Evolutionary conservation across 2,797 vertebrate species (phyloP), one percentile per base, ranked within the genome.

Genomic region (Linurgus olivaceus): DNA sequence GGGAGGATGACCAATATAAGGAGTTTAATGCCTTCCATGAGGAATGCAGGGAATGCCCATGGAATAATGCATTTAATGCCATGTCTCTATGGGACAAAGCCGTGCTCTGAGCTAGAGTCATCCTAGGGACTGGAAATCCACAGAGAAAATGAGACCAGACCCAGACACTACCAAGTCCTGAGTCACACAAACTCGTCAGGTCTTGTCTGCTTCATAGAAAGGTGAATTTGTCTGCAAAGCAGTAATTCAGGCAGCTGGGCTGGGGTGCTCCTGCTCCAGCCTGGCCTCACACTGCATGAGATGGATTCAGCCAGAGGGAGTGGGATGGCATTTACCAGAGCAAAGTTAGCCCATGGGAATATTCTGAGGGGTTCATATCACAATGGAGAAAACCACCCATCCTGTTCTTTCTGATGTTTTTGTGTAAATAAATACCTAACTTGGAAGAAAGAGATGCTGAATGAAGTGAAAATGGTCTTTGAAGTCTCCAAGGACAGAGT

Each of bases 21-120:
- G 6, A 44, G 6, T n/a, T 51, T 45, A 75, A 24, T 48, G 44
- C 5, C 7, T 92, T 70, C 35, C 26, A 4, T 40, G 66, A 78
- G 19, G 15, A 90, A 48, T 28, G 17, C 38, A 50, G 7, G 7
- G 25, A 21, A 15, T 72, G n/a, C 11, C 74, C 5, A 14, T 45
- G 44, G 29, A 65, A 45, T 31, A 15, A 1, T 24, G 3, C 10
- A 24, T 48, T 29, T 48, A 11, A 21, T 16, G 9, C 14, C 35
- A 48, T 0, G 0, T 59, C 28, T 66, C 48, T 59, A 44, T 1
- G 1, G n/a, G n/a, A 62, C 29, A 71, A 54, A 86, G 45, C 1
- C 6, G 6, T 6, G 37, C 15, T 13, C 13, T 19, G 59, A 70
- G 40, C n/a, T 29, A 0, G 15, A 4, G 8, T 50, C 61, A 57